Evolutionary conservation across 2,888 invertebrate genomes (phyloP), one percentile per base, ranked within the genome.

Genomic region (Amphipoea lucens): DNA sequence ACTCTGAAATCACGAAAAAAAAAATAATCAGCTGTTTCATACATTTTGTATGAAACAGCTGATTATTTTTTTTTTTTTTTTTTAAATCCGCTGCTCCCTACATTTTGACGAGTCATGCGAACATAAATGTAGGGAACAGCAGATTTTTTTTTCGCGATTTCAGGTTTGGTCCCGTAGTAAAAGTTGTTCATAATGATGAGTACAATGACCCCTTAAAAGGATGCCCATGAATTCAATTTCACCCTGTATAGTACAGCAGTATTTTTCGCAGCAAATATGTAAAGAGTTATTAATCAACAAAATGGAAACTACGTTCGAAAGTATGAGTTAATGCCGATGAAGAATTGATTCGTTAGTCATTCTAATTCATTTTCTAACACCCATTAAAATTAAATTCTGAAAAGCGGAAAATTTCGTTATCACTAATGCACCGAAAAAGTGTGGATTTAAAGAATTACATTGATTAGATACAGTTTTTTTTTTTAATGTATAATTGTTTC

Each of bases 321-420:
- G 29, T 63, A 72, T 71, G 66, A 68, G 79, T 87, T 76, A 83
- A 85, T 86, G 74, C 73, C 67, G 54, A 69, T 84, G 86, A 14
- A 54, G 20, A 85, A 66, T 88, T 67, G 76, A 74, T 73, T 81
- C 67, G 86, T 87, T 74, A 79, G 78, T 84, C 85, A 83, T 60
- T 17, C 65, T 77, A 70, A 42, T 42, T 75, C 17, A 57, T 78
- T 83, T 72, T 79, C 42, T 72, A 79, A 86, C 79, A 84, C 86
- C 78, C 72, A 76, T 71, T 71, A 68, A 86, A 51, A 76, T 71
- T 20, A 54, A 79, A 74, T 40, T 45, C 45, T 48, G 71, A 62
- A 74, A 72, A 84, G 86, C 83, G 73, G 69, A 70, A 69, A 83
- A 84, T 83, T 74, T 74, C 74, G 74, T 86, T 82, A 83, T 60